Conservation (phyloP, 37 sponge, comb jelly and placozoan genomes). For the Petrosia ficiformis region DNA sequence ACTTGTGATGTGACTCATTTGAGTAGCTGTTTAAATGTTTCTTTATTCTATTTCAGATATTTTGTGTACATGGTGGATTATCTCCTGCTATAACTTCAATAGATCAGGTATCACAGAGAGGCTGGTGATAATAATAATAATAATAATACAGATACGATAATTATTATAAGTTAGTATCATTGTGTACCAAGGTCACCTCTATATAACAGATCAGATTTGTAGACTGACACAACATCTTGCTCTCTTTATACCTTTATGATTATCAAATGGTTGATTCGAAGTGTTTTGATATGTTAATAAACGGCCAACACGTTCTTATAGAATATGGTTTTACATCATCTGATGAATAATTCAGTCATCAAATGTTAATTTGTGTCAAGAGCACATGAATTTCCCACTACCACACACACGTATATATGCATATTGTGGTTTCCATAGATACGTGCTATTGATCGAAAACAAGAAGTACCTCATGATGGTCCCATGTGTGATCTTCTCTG, state of each 20-base stretch:
- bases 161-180: no score
- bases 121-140: no score
- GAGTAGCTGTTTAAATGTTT: no score
- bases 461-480: slow-evolving; percentile 98
- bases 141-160: no score
- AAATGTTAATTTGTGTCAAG: no score
- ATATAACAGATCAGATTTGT: no score
- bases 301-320: no score
- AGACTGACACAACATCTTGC: background rate
- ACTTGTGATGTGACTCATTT: no score
- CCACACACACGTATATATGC: background rate
- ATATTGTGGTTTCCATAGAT: slow-evolving; percentile 41
- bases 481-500: slow-evolving; percentile 99
- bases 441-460: slow-evolving; percentile 93
- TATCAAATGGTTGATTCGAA: background rate
- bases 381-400: background rate
- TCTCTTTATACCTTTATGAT: background rate
- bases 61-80: slow-evolving; percentile 99
- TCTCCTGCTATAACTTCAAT: slow-evolving; percentile 94
- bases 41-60: slow-evolving; percentile 77
- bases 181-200: no score
- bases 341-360: no score
- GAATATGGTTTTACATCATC: no score
- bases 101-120: slow-evolving; percentile 87
- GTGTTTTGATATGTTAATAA: no score